Evolutionary conservation across 2,888 invertebrate species (phyloP).

Genomic region (Napeogenes sylphis): DNA sequence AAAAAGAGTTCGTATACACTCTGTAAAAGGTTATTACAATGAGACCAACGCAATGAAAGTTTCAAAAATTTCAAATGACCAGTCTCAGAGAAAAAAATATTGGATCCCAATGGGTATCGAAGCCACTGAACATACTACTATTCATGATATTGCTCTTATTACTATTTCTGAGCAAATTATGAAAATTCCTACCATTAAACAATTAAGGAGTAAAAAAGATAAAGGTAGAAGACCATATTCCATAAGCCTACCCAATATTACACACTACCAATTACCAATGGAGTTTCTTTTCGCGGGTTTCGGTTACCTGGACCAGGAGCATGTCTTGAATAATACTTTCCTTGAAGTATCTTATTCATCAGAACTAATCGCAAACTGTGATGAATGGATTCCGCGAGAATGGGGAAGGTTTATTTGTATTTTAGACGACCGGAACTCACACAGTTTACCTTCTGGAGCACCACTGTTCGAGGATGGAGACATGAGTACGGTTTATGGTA

Average conservation of each 20-base stretch:
- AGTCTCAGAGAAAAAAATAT: constrained; percentile 14
- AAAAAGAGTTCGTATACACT: constrained; percentile 15
- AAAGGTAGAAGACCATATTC: not conserved
- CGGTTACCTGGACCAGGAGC: constrained; percentile 21
- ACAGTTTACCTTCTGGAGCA: constrained; percentile 21
- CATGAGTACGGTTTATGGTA: constrained; percentile 16
- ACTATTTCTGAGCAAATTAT: constrained; percentile 4
- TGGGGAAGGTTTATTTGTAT: constrained; percentile 32
- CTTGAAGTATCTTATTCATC: constrained; percentile 18
- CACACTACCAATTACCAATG: not conserved
- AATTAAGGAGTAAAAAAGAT: no score
- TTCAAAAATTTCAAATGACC: constrained; percentile 13
- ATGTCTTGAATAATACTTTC: constrained; percentile 17
- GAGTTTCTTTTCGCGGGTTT: constrained; percentile 26
- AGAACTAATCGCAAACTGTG: constrained; percentile 21
- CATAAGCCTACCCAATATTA: not conserved
- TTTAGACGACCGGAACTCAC: constrained; percentile 19
- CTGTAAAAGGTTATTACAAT: constrained; percentile 8
- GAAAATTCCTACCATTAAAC: no score
- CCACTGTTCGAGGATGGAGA: constrained; percentile 20
- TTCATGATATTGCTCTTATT: constrained; percentile 23
- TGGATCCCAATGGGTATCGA: constrained; percentile 25
- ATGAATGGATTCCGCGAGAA: constrained; percentile 28
- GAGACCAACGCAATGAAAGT: constrained; percentile 3
- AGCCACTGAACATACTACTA: constrained; percentile 20